Conservation (phyloP, 2,888 invertebrate genomes). For the Dendrolimus houi region DNA sequence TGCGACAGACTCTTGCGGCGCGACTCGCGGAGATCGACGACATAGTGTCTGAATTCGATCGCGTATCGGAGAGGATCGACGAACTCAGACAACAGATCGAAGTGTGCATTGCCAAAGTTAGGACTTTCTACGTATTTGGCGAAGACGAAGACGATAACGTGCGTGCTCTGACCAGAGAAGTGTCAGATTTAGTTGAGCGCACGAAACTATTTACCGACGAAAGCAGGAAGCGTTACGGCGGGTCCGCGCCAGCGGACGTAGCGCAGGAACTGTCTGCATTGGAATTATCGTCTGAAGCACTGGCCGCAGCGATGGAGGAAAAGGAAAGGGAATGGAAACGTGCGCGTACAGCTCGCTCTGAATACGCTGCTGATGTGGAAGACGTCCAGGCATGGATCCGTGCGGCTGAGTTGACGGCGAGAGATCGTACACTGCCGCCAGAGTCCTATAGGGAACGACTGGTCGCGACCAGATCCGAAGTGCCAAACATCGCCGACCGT, state of each 20-base stretch:
- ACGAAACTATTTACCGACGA: constrained; percentile 77
- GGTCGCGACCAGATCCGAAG: constrained; percentile 85
- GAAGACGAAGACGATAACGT: constrained; percentile 81
- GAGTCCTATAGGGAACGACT: constrained; percentile 85
- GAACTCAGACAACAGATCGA: constrained; percentile 82
- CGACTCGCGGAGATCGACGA: constrained; percentile 84
- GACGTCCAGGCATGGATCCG: constrained; percentile 89
- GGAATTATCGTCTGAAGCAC: constrained; percentile 87
- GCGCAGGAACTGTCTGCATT: constrained; percentile 87
- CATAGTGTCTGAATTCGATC: constrained; percentile 86
- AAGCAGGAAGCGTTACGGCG: constrained; percentile 78
- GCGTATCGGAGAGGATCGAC: constrained; percentile 82
- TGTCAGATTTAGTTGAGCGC: constrained; percentile 72
- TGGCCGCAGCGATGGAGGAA: constrained; percentile 89
- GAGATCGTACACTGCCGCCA: constrained; percentile 87
- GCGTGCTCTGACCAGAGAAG: constrained; percentile 72
- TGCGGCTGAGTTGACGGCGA: constrained; percentile 87
- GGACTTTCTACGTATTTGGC: constrained; percentile 86
- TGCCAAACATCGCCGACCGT: constrained; percentile 82
- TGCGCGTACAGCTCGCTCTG: constrained; percentile 87
- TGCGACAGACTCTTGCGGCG: constrained; percentile 86
- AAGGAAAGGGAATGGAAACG: constrained; percentile 92
- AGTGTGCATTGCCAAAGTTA: constrained; percentile 79
- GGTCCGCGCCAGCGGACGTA: constrained; percentile 85
- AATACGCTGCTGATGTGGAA: constrained; percentile 87